Percentiles rank a stretch among this genome's conserved stretches.
Evolutionary conservation across 64 coral and sea anemone species (phyloP).

Genomic region (Anthopleura sola): DNA sequence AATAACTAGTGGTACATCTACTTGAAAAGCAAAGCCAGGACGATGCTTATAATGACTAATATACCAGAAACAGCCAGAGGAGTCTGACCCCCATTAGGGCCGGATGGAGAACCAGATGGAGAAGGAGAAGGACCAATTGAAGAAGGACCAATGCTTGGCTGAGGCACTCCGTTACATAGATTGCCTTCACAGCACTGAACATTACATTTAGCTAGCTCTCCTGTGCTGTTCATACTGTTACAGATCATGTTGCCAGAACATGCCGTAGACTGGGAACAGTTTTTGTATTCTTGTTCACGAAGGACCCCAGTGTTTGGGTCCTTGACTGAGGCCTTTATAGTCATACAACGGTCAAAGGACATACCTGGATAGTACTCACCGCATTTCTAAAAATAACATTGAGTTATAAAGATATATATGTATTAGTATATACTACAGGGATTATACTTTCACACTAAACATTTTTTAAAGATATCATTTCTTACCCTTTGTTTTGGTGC

Average conservation of each 20-base stretch:
- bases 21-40: neutral
- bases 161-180: neutral
- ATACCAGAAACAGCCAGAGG: neutral
- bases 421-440: too few species aligned
- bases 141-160: neutral
- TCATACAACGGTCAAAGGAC: slow-evolving; percentile 3
- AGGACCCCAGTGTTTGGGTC: neutral
- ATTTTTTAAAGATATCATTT: neutral
- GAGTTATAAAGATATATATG: neutral
- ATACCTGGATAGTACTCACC: neutral
- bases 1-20: neutral
- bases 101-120: neutral
- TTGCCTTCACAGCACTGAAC: neutral
- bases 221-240: neutral
- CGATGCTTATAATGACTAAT: neutral
- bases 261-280: neutral
- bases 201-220: neutral
- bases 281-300: neutral
- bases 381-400: neutral
- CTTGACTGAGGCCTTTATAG: neutral
- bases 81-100: neutral
- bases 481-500: neutral
- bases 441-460: too few species aligned
- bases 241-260: neutral
- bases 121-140: neutral